phyloP scores from a whole-genome alignment of 2,888 invertebrate species.

The Lasiommata megera region DNA sequence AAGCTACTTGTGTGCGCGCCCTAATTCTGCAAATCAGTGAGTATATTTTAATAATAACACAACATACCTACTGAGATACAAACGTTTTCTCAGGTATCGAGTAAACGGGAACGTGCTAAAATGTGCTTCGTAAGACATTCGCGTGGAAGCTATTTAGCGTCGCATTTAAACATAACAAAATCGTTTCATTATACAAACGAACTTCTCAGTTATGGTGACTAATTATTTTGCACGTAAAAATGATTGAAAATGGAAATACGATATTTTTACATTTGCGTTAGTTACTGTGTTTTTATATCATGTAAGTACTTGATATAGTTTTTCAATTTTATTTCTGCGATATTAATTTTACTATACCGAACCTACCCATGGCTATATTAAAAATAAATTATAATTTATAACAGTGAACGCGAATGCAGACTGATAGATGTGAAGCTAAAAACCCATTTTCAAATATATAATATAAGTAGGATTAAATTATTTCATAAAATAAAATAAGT shows the following conservation, averaged over 20 bases:
- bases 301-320: constrained; percentile 36
- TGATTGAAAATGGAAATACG: constrained; percentile 71
- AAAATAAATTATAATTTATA: no score
- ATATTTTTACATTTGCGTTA: constrained; percentile 52
- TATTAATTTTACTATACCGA: neutral
- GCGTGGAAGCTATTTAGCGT: constrained; percentile 11
- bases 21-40: no score
- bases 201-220: constrained; percentile 13
- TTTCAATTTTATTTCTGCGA: neutral
- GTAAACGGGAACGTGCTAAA: constrained; percentile 21
- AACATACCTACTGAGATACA: neutral
- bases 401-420: no score
- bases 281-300: constrained; percentile 47
- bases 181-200: constrained; percentile 9
- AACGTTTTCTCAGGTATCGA: constrained; percentile 7
- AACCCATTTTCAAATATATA: no score
- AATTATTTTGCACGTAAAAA: constrained; percentile 46
- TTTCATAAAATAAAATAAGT: no score
- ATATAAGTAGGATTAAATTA: no score
- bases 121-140: constrained; percentile 23
- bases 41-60: neutral
- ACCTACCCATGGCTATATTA: no score
- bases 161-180: constrained; percentile 7
- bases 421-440: no score
- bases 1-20: no score